These are phyloP conservation scores for Plutella xylostella DNA, from an alignment of 2,888 invertebrate species.

Conservation along the genomic window DNA sequence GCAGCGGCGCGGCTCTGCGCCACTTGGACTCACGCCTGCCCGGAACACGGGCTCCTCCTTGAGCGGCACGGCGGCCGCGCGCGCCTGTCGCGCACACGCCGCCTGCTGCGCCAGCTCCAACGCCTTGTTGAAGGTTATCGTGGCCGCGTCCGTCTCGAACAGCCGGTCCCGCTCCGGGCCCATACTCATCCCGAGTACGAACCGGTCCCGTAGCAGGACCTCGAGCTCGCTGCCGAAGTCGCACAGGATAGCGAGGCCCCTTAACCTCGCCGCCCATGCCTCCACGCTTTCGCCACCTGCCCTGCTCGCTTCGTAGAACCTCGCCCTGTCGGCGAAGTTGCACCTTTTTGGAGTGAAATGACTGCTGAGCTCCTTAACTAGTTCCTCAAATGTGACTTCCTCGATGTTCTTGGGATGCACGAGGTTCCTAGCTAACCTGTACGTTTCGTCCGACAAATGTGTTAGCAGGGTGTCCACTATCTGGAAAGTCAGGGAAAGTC, in stretches of 20 bases:
- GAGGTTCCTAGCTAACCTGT: background rate
- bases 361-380: too few relatives aligned
- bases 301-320: constrained; percentile 10
- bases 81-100: constrained; percentile 6
- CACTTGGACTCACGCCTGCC: background rate
- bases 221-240: background rate
- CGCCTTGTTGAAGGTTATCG: too few relatives aligned
- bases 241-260: constrained; percentile 6
- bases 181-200: background rate
- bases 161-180: constrained; percentile 4
- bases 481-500: too few relatives aligned
- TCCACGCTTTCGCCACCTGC: constrained; percentile 8
- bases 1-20: constrained; percentile 2
- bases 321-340: constrained; percentile 2
- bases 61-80: background rate
- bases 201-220: background rate
- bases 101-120: too few relatives aligned
- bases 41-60: constrained; percentile 15
- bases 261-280: constrained; percentile 10
- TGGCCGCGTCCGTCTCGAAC: too few relatives aligned
- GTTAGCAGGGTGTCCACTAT: too few relatives aligned
- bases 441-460: constrained; percentile 4
- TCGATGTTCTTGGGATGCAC: background rate
- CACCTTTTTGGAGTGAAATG: background rate
- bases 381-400: background rate